Percentiles rank a stretch among this genome's conserved stretches.
These are phyloP conservation scores for Drosophila baimaii DNA, from an alignment of 1,140 invertebrate species.

Conservation along the genomic window DNA sequence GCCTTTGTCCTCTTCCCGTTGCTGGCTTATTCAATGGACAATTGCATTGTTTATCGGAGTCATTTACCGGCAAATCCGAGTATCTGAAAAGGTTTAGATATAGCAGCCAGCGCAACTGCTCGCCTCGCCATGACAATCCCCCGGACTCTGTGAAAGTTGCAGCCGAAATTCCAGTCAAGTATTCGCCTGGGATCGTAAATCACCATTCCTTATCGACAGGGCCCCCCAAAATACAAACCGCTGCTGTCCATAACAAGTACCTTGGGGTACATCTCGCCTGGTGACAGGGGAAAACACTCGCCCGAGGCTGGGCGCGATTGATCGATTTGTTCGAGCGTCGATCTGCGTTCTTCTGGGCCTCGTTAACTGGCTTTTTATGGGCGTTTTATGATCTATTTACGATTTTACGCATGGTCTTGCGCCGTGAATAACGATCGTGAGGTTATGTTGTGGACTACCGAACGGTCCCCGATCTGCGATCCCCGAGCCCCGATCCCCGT, in stretches of 20 bases:
- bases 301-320: conserved; percentile 41
- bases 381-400: conserved; percentile 83
- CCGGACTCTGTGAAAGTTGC: conserved; percentile 57
- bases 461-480: conserved; percentile 27
- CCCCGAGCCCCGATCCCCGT: conserved; percentile 45
- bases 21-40: conserved; percentile 15
- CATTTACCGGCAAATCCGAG: conserved; percentile 44
- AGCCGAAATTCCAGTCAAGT: conserved; percentile 60
- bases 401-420: conserved; percentile 75
- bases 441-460: conserved; percentile 26
- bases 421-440: conserved; percentile 72
- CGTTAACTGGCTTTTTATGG: conserved; percentile 78
- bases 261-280: background rate
- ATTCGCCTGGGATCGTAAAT: conserved; percentile 63
- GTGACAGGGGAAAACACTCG: conserved; percentile 43
- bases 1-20: conserved; percentile 22
- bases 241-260: conserved; percentile 32
- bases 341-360: conserved; percentile 54
- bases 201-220: conserved; percentile 51
- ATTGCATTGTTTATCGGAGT: conserved; percentile 59
- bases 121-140: conserved; percentile 16
- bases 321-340: conserved; percentile 54
- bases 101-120: conserved; percentile 38
- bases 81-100: conserved; percentile 29
- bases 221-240: conserved; percentile 41